Evolutionary conservation across 2,888 invertebrate species (phyloP).

Genomic region (Dynastes grantii): DNA sequence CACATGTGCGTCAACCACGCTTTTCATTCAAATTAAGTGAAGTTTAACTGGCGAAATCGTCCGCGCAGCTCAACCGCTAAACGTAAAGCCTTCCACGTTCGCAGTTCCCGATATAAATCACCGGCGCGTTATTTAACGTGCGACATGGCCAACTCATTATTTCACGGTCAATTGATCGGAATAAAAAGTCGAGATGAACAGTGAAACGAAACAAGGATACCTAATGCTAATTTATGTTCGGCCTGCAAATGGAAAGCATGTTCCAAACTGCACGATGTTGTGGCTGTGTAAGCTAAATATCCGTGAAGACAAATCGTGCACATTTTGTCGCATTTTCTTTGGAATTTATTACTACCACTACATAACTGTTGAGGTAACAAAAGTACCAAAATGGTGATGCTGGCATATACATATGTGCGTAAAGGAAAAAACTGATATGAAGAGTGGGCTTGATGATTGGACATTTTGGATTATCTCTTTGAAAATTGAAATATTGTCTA

Average conservation of each 20-base stretch:
- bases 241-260: neutral
- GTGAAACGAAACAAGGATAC: conserved; percentile 10
- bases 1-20: neutral
- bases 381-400: too few relatives aligned
- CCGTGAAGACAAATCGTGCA: too few relatives aligned
- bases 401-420: too few relatives aligned
- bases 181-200: conserved; percentile 11
- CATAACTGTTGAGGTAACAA: too few relatives aligned
- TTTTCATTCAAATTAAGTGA: conserved; percentile 3
- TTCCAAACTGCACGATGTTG: neutral
- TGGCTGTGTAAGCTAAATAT: too few relatives aligned
- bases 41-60: conserved; percentile 26
- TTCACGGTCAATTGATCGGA: conserved; percentile 15
- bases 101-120: conserved; percentile 2
- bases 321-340: too few relatives aligned
- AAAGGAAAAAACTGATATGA: too few relatives aligned
- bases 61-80: neutral
- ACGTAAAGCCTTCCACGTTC: conserved; percentile 1
- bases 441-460: too few relatives aligned
- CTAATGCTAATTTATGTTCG: neutral
- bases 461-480: too few relatives aligned
- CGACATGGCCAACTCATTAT: conserved; percentile 11
- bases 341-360: neutral
- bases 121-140: neutral
- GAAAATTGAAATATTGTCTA: too few relatives aligned